Base-by-base conservation (phyloP, 2,888 invertebrate genomes). In the Caradrina kadenii region DNA sequence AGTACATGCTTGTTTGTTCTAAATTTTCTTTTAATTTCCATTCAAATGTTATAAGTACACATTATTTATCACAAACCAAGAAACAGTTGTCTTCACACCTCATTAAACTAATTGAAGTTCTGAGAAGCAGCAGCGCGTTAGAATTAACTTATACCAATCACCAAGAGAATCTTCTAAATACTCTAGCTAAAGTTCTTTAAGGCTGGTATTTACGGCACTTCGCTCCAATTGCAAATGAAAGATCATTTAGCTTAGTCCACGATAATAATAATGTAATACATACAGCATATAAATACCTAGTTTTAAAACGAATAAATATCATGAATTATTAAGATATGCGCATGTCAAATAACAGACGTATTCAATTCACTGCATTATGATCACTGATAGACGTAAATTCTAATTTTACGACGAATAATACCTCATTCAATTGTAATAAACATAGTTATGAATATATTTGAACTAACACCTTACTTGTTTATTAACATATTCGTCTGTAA, bases 381-480 rank as follows among this genome's bases (percentile, higher is more conserved):
- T 53, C 52, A 13, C 56, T 66, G 63, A 80, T 58, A 54, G 42
- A 61, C 48, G 63, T 80, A 61, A 66, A 73, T 67, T 55, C 58
- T 17, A 67, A 71, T 69, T 67, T 81, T 79, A 79, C 67, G 64
- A 63, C 66, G 54, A 67, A 69, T 72, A 70, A 69, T 68, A 76
- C 55, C 67, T 63, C 64, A 79, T 72, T 73, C 45, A 42, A 56
- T 31, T 39, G 42, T 42, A 49, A 73, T 69, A 71, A 81, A 80
- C 71, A 58, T 65, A 60, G 58, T 69, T 63, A 72, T 72, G 72
- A 75, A 79, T 72, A 79, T 61, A 71, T 71, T 62, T 66, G 45
- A 49, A 58, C 39, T 58, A 58, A 59, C 55, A 65, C 71, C 42
- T 58, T n/a, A n/a, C n/a, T n/a, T 56, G 59, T 62, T 67, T 69